Evolutionary conservation across 2,113 vertebrate species (phyloP), one percentile per base, ranked within the genome.

Genomic region (Scophthalmus maximus): DNA sequence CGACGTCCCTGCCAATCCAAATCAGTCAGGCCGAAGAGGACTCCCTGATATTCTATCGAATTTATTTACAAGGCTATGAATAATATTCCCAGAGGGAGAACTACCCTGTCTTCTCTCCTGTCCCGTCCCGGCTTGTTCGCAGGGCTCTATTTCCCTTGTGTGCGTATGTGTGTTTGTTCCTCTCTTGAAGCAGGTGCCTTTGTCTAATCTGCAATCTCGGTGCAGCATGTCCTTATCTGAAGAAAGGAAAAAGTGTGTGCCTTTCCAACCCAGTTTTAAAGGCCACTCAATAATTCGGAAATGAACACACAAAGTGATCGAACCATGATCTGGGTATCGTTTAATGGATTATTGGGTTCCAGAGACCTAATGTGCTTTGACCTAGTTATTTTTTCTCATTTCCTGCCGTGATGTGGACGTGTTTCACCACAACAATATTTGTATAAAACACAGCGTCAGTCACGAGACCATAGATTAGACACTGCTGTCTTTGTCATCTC

Each of bases 21-120:
- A 57, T 79, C 60, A 82, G 78, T 67, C 63, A 60, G 57, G 56
- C n/a, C 14, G 75, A 55, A 53, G 36, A 87, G 68, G 63, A 87
- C 83, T 81, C 91, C 81, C 90, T 88, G 55, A 56, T 88, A 71
- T 89, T 86, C 68, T 82, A 80, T 87, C 88, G 59, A 86, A 67
- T 88, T 91, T 91, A 86, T 91, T 92, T 90, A 77, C 71, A 40
- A 42, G 38, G 66, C 83, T 85, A 89, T 84, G 79, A 89, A 88
- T 89, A 84, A 76, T 57, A 32, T 83, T 76, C 66, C 78, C 82
- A 30, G 1, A 46, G 71, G 83, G 84, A 71, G 59, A 60, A 56
- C 66, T 26, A 59, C 34, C n/a, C 49, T 69, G 81, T 60, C 75
- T 80, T 62, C 50, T 70, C 55, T 64, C 12, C 40, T 67, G 23